phyloP scores from a whole-genome alignment of 2,113 vertebrate species.

The Xiphophorus hellerii region DNA sequence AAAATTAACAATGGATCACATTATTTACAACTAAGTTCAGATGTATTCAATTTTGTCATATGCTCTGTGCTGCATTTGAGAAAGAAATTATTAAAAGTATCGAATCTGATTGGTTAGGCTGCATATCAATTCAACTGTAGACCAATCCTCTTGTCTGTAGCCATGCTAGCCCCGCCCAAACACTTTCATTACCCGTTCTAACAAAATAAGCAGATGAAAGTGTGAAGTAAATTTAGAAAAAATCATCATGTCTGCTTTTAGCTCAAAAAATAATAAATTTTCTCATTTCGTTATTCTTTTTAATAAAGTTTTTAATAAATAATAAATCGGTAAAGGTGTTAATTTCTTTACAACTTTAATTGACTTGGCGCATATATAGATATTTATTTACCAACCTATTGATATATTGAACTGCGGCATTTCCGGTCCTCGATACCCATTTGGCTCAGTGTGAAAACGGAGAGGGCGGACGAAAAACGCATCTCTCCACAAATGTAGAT shows the following conservation, averaged over 20 bases:
- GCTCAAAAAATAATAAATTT: too few relatives aligned
- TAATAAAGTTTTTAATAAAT: background rate
- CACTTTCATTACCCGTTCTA: too few relatives aligned
- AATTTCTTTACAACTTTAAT: background rate
- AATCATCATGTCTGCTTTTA: too few relatives aligned
- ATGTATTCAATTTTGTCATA: background rate
- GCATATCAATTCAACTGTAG: too few relatives aligned
- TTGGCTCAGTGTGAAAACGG: constrained; percentile 28
- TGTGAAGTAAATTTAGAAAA: too few relatives aligned
- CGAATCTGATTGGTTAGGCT: too few relatives aligned
- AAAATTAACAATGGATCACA: background rate
- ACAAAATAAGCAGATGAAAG: too few relatives aligned
- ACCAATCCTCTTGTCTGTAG: too few relatives aligned
- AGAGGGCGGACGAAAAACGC: background rate
- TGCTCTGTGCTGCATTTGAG: too few relatives aligned
- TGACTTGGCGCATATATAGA: background rate
- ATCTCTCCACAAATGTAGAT: constrained; percentile 4
- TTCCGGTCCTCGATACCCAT: background rate
- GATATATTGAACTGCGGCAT: background rate
- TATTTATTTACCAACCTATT: background rate
- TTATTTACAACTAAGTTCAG: background rate
- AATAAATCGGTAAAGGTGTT: background rate
- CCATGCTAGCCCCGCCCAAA: too few relatives aligned
- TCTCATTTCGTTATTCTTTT: too few relatives aligned
- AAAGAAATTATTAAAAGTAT: too few relatives aligned